Evolutionary conservation across 2,797 vertebrate species (phyloP), one percentile per base, ranked within the genome.

Genomic region (Ceryle rudis): DNA sequence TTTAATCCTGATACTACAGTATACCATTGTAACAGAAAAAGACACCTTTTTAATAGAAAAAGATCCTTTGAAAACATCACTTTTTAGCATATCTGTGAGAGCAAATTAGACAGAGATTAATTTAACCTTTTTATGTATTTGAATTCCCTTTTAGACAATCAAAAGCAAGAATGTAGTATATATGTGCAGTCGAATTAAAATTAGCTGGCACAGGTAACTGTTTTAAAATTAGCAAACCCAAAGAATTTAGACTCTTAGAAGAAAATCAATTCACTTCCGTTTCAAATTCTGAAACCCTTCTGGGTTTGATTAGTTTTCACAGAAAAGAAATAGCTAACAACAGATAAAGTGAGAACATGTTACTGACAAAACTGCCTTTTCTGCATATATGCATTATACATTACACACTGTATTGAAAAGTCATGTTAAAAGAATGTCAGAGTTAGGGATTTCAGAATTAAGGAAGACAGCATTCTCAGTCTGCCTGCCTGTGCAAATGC

Each of bases 371-470:
- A 90, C 58, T 70, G 39, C n/a, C 65, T 85, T 81, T 90, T 94
- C 85, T 94, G 72, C 72, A 81, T 85, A 79, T 91, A 89, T 95
- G 73, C 64, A 95, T 96, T 89, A 95, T 78, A 90, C 86, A 89
- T 95, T 78, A 79, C 51, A 57, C 0, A 3, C 23, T 78, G 18
- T 61, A 65, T 61, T 78, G 77, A 86, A 92, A 94, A 94, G 73
- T 13, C 74, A 55, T 90, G 65, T 83, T 89, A 74, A 89, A 96
- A 86, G 28, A 70, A 83, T 93, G 69, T 69, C 93, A 90, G 74
- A 95, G 88, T 65, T 79, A 89, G 42, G 18, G 58, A 92, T 78
- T 81, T 92, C 61, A 95, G 44, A 92, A 94, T 90, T 93, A 88
- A 89, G 22, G 47, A 71, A 71, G 92, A 81, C 83, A 89, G 28